phyloP scores from a whole-genome alignment of 2,888 invertebrate species.

The Rapana venosa region DNA sequence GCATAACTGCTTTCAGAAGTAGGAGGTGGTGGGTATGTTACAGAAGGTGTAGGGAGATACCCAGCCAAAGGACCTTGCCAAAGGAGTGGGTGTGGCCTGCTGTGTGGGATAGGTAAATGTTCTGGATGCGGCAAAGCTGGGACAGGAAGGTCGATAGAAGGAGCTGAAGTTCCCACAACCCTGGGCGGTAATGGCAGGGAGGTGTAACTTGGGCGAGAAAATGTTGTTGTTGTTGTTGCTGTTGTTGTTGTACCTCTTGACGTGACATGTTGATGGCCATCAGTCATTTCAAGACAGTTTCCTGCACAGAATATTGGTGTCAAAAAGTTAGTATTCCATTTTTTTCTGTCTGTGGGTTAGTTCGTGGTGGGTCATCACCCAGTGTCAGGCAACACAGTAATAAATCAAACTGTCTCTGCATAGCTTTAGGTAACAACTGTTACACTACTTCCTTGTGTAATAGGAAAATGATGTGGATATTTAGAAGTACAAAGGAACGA shows the following conservation, averaged over 20 bases:
- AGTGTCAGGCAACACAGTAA: background rate
- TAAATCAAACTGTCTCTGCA: background rate
- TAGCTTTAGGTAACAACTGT: background rate
- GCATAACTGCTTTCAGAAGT: background rate
- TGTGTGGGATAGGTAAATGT: background rate
- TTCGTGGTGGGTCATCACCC: background rate
- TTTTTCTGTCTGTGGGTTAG: background rate
- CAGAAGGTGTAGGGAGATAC: background rate
- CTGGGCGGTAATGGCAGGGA: background rate
- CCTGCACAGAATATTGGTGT: background rate
- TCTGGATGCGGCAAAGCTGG: background rate
- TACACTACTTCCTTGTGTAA: background rate
- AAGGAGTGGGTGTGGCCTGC: background rate
- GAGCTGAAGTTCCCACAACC: background rate
- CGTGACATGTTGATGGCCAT: background rate
- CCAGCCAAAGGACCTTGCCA: background rate
- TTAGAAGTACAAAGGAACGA: too few species aligned
- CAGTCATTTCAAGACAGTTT: background rate
- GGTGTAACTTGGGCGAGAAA: background rate
- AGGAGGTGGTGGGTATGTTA: background rate
- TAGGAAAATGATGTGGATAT: background rate
- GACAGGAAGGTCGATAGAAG: background rate
- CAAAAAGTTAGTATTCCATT: background rate
- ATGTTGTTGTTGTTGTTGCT: background rate
- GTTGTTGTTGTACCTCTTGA: background rate